Evolutionary conservation across 2,797 vertebrate genomes (phyloP).

Genomic region (Megalops cyprinoides): DNA sequence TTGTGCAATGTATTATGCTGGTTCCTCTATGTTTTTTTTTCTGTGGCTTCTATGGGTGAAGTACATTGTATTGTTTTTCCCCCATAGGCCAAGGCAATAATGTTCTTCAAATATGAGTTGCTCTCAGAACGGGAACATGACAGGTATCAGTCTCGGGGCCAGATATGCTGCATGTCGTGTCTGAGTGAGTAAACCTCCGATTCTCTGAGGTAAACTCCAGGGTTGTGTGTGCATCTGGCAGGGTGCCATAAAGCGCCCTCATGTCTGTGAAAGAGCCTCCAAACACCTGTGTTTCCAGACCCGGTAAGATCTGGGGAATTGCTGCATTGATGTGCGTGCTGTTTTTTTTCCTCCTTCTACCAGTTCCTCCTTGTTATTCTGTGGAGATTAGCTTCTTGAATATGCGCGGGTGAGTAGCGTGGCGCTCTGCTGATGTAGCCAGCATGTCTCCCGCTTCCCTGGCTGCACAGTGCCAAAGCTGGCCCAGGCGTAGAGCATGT

Average conservation of each 20-base stretch:
- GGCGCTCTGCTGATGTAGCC: too few relatives aligned
- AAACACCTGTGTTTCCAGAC: conserved; percentile 78
- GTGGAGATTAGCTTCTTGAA: conserved; percentile 46
- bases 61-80: not conserved
- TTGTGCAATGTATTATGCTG: too few relatives aligned
- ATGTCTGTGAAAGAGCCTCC: conserved; percentile 56
- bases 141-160: not conserved
- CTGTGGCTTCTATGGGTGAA: not conserved
- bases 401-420: conserved; percentile 46
- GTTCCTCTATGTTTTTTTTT: not conserved
- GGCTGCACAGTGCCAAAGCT: conserved; percentile 9
- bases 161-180: conserved; percentile 45
- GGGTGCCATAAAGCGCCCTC: conserved; percentile 69
- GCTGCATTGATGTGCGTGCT: too few relatives aligned
- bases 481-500: conserved; percentile 30
- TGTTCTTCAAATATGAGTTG: not conserved
- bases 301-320: conserved; percentile 36
- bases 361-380: conserved; percentile 44
- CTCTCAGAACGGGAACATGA: not conserved
- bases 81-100: not conserved
- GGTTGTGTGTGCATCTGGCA: conserved; percentile 75
- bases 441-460: conserved; percentile 42
- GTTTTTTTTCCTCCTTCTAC: conserved; percentile 37
- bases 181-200: conserved; percentile 45
- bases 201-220: conserved; percentile 48